Evolutionary conservation across 2,888 invertebrate genomes (phyloP).

Genomic region (Dasysyrphus albostriatus): DNA sequence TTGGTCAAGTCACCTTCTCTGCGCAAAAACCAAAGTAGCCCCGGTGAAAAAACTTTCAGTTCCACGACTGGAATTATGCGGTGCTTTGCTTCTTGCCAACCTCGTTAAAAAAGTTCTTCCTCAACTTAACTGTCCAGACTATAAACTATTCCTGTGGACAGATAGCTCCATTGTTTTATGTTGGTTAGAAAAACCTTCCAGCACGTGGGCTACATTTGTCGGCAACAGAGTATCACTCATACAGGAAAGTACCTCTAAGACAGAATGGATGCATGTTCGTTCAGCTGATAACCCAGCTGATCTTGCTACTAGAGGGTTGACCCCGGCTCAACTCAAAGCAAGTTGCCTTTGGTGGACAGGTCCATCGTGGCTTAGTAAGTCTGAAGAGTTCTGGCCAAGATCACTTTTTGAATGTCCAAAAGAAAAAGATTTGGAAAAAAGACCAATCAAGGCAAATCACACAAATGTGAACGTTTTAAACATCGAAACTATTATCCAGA

Average conservation of each 20-base stretch:
- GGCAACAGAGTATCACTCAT: constrained; percentile 37
- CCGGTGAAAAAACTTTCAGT: no score
- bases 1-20: constrained; percentile 1
- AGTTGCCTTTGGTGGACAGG: constrained; percentile 26
- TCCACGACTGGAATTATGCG: no score
- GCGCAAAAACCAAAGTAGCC: no score
- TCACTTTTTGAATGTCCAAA: background rate
- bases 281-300: no score
- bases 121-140: background rate
- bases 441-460: background rate
- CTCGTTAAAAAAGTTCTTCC: background rate
- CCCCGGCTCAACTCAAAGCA: constrained; percentile 20
- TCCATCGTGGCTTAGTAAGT: background rate
- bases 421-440: no score
- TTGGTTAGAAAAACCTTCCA: constrained; percentile 31
- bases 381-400: constrained; percentile 35
- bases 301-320: constrained; percentile 26
- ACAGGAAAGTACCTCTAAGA: no score
- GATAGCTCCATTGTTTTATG: constrained; percentile 34
- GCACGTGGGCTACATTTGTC: constrained; percentile 26
- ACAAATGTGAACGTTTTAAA: background rate
- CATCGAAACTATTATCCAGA: constrained; percentile 3
- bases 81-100: constrained; percentile 4
- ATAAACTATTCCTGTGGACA: constrained; percentile 11
- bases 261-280: no score